Base-by-base conservation (phyloP, 2,113 vertebrate genomes). In the Menidia beryllina region DNA sequence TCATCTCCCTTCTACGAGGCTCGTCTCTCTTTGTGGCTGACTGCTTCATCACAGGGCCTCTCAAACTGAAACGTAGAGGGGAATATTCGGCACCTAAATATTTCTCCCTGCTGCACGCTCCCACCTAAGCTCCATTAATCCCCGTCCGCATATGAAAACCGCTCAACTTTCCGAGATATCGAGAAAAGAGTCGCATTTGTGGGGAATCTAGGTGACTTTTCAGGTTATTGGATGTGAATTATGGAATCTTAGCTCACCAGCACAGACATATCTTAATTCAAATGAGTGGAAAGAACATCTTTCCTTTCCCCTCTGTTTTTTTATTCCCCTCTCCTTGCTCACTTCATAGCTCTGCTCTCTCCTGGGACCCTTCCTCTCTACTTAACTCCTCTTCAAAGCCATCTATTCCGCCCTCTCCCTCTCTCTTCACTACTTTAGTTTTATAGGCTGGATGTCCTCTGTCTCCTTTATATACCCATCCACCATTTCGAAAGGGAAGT, bases 401-500 rank as follows among this genome's bases (percentile, higher is more conserved):
- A 83, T 88, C 79, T 66, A 60, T 62, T 81, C 66, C 75, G 70
- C 52, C 75, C 72, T 58, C 56, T 54, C 49, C n/a, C n/a, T 30
- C 39, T 70, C 79, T 84, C 85, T 84, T 88, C 53, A 80, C 75
- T 81, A 69, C 83, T 91, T 87, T 72, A 68, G 49, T 86, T 90
- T 90, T 87, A 91, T 72, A 87, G 75, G 66, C 77, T 81, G 81
- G 75, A 90, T 75, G 89, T 88, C 91, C 90, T 89, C 83, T 76
- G 65, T 86, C 88, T 84, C 79, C 86, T 88, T 86, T 80, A 77
- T 75, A 82, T 70, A 66, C 59, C 71, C 81, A 79, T 84, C 66
- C 55, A 53, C 72, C 61, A 68, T 69, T 83, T 75, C 63, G 62
- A 68, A 83, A 88, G 75, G 70, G 72, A 72, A 78, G 82, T 86